Evolutionary conservation across 2,797 vertebrate species (phyloP).

Genomic region (Thaleichthys pacificus): DNA sequence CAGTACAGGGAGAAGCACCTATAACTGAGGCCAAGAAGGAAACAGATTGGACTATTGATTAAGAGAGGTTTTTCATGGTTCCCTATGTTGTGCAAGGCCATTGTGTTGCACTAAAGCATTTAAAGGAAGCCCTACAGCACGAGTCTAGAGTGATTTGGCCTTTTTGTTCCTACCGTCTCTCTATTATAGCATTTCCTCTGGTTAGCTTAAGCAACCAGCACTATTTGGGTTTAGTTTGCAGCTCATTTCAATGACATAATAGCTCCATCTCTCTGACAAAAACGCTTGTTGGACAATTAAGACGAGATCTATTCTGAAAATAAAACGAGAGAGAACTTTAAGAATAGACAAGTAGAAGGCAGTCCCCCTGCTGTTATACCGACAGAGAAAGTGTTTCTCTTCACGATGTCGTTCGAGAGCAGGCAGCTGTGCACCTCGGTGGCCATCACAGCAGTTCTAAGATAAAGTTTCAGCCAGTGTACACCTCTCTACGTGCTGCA

Average conservation of each 20-base stretch:
- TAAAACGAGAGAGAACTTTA: not conserved
- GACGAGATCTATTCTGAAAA: not conserved
- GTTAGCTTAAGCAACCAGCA: not conserved
- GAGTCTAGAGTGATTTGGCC: not conserved
- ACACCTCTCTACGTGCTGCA: not conserved
- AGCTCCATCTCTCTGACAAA: not conserved
- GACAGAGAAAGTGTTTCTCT: no score
- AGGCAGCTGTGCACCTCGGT: no score
- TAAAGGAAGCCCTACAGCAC: not conserved
- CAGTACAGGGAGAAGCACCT: not conserved
- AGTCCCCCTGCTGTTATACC: no score
- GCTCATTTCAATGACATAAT: not conserved
- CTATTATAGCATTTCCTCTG: not conserved
- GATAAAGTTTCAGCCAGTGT: not conserved
- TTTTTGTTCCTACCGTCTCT: not conserved
- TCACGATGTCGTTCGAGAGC: no score
- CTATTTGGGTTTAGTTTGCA: not conserved
- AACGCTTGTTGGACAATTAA: not conserved
- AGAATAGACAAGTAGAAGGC: no score
- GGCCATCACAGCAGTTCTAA: not conserved
- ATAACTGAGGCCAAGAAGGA: not conserved
- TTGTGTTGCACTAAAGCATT: not conserved
- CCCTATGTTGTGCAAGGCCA: not conserved
- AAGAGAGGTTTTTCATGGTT: conserved; percentile 1
- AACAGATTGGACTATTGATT: conserved; percentile 12